phyloP scores from a whole-genome alignment of 64 coral and sea anemone species.

The Stichodactyla mertensii region DNA sequence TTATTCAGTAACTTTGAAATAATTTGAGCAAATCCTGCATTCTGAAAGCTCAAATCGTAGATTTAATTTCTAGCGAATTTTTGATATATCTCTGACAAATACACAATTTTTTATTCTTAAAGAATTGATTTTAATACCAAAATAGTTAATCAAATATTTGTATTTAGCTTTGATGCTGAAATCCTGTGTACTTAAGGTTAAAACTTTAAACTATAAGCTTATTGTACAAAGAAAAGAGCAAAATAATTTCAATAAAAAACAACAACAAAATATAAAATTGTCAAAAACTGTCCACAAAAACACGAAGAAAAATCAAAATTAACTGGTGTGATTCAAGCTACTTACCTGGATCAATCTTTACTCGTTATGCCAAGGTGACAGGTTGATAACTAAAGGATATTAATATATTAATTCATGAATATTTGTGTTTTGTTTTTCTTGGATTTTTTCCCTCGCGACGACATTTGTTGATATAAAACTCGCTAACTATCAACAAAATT shows the following conservation, averaged over 20 bases:
- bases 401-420: background rate
- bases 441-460: background rate
- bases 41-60: too few species aligned
- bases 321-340: background rate
- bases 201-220: background rate
- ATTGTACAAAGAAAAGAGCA: conserved; percentile 2
- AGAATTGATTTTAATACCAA: background rate
- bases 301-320: background rate
- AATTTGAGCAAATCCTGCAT: too few species aligned
- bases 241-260: background rate
- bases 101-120: background rate
- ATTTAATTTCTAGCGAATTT: too few species aligned
- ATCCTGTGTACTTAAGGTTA: background rate
- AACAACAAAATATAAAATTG: background rate
- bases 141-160: background rate
- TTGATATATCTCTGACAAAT: too few species aligned
- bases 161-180: background rate
- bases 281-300: background rate
- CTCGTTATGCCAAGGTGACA: background rate
- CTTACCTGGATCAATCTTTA: background rate
- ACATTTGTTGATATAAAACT: background rate
- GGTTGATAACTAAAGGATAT: background rate
- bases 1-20: too few species aligned
- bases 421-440: background rate
- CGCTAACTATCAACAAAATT: background rate